Evolutionary conservation across 2,888 invertebrate species (phyloP).

Genomic region (Oscheius sp.): DNA sequence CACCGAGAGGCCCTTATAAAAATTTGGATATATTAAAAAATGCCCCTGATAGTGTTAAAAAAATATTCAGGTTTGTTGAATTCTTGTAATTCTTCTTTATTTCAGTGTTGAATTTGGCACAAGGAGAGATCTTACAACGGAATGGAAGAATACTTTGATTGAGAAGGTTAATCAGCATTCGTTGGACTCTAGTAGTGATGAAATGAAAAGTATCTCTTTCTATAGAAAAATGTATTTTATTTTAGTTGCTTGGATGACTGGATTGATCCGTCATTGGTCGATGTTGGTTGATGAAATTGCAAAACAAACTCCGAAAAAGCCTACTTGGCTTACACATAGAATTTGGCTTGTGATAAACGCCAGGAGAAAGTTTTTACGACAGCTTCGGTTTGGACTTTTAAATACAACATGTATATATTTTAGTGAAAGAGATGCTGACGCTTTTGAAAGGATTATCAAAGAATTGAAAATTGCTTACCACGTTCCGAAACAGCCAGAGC

Average conservation of each 20-base stretch:
- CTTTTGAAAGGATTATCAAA: conserved; percentile 54
- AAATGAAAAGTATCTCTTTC: conserved; percentile 63
- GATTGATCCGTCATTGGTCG: conserved; percentile 67
- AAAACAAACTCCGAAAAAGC: conserved; percentile 57
- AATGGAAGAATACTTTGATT: conserved; percentile 63
- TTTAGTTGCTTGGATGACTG: conserved; percentile 67
- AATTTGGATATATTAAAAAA: conserved; percentile 57
- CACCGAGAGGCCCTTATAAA: conserved; percentile 56
- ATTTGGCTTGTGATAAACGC: conserved; percentile 61
- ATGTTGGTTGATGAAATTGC: conserved; percentile 63
- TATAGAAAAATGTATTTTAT: background rate
- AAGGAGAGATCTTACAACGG: conserved; percentile 57
- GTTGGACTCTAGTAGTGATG: conserved; percentile 57
- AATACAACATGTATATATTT: background rate
- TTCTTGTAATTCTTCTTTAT: background rate
- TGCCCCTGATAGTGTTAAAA: conserved; percentile 65
- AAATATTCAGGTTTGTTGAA: conserved; percentile 54
- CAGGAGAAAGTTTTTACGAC: conserved; percentile 58
- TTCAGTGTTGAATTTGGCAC: conserved; percentile 64
- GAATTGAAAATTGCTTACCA: conserved; percentile 66
- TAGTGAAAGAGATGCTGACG: conserved; percentile 48
- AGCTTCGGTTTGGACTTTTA: conserved; percentile 35
- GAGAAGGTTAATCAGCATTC: conserved; percentile 59
- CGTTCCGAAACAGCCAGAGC: conserved; percentile 60
- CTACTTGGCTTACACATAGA: conserved; percentile 62